Base-by-base conservation (phyloP, 2,888 invertebrate species). In the Rhogogaster chlorosoma region DNA sequence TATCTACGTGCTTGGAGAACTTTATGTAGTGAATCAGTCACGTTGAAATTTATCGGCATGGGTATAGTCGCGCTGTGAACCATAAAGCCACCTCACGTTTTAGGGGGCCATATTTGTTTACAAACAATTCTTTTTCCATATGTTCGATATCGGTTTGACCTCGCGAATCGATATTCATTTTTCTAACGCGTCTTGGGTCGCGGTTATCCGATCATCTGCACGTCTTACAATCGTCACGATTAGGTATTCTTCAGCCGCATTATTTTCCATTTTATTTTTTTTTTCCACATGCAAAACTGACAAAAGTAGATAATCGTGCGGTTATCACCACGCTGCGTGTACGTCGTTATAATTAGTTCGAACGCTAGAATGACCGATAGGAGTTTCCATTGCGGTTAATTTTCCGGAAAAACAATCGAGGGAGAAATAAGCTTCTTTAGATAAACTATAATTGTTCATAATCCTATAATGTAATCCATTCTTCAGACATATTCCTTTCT, bases 91-190 rank as follows among this genome's bases (percentile, higher is more conserved):
- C 49, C 53, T 53, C 77, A 77, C 53, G 53, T 32, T 53, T 49
- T 22, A 53, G 77, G 45, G 22, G 32, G 53, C 15, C 32, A 29
- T n/a, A 77, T 49, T 77, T 77, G 77, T 77, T 77, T 77, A 77
- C 77, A 77, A 53, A 77, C 32, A 77, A 77, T 77, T 49, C 29
- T 18, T 15, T 29, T 29, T 10, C 26, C 53, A 53, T 53, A 53
- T 53, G 45, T 26, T 18, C 32, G 4, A 29, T 29, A 9, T 77
- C 29, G 29, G 10, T 18, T n/a, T n/a, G 77, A 77, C 77, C 77
- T 77, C 29, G 77, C 49, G 3, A 15, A 45, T 45, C 3, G 29
- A 9, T 18, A 18, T 32, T 0, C 15, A n/a, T 10, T 53, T 15
- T n/a, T 26, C 2, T 0, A 53, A 77, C 49, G 75, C 29, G 29